Evolutionary conservation across 1,140 invertebrate species (phyloP), one percentile per base, ranked within the genome.

Genomic region (Drosophila setifemur): DNA sequence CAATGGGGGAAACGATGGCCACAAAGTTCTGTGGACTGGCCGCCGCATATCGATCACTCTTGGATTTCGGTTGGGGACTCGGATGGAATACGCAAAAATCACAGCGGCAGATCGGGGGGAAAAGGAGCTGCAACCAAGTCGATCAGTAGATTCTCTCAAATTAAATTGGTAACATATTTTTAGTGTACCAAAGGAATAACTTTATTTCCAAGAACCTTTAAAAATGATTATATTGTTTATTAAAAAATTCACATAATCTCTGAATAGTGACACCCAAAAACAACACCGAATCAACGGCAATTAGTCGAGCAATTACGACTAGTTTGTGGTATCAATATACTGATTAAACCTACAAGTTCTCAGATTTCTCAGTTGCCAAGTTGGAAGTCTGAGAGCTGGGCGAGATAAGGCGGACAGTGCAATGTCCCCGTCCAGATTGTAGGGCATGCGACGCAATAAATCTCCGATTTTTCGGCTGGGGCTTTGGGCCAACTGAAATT

Each of bases 1-100:
- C 33, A 42, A 60, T 50, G 49, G 52, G n/a, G 21, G 26, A 21
- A 43, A 64, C 48, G 47, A 74, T 64, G 60, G n/a, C n/a, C n/a
- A 61, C 44, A 26, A 29, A 28, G 73, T 78, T 78, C 74, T 57
- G 48, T 78, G 25, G 31, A 45, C 44, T 33, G 50, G 3, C 58
- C 76, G 60, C 53, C 69, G 69, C 69, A 61, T 83, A 85, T 83
- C 78, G 74, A 83, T 83, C 78, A 83, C 64, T 52, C 55, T 64
- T 61, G 16, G 19, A 23, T 40, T 39, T 35, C 42, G 5, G 11
- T 37, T 19, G 39, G 11, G 33, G 42, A 43, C 14, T 47, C 53
- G 28, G 8, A 66, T 35, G 28, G 64, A 61, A 70, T 83, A 85
- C 78, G 78, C 78, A 83, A 82, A 82, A 82, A 78, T 82, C 77